These are phyloP conservation scores for Epicampocera succincta DNA, from an alignment of 2,888 invertebrate genomes.

Conservation along the genomic window DNA sequence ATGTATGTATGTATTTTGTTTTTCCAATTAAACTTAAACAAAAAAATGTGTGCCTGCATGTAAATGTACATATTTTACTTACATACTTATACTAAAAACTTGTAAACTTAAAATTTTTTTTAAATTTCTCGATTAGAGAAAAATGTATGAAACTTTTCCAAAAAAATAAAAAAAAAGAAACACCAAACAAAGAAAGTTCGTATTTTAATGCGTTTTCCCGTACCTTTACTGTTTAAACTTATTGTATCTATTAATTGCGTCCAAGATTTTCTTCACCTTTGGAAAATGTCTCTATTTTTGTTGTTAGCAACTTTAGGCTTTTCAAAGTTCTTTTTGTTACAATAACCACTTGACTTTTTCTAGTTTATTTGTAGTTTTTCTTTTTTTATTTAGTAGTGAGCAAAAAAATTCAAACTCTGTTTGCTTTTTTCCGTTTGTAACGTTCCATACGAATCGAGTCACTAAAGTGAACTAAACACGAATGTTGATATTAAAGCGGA, in stretches of 20 bases:
- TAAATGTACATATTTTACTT: neutral
- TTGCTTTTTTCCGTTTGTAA: slow-evolving; percentile 64
- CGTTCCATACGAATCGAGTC: slow-evolving; percentile 74
- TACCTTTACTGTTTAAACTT: too few species aligned
- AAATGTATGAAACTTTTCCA: neutral
- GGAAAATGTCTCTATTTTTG: too few species aligned
- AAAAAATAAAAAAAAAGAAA: neutral
- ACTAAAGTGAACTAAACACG: slow-evolving; percentile 73
- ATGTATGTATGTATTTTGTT: slow-evolving; percentile 1
- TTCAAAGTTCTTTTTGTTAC: slow-evolving; percentile 39
- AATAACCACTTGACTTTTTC: slow-evolving; percentile 17
- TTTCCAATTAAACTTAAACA: slow-evolving; percentile 45
- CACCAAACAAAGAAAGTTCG: slow-evolving; percentile 35
- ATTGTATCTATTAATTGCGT: neutral
- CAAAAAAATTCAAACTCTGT: slow-evolving; percentile 54
- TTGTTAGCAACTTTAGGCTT: too few species aligned
- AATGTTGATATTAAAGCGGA: slow-evolving; percentile 34
- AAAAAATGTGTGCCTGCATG: slow-evolving; percentile 1
- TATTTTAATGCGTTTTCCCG: slow-evolving; percentile 8
- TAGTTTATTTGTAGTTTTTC: slow-evolving; percentile 23
- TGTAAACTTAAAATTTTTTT: too few species aligned
- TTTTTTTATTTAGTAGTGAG: slow-evolving; percentile 3
- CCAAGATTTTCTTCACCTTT: too few species aligned
- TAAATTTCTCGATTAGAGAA: neutral
- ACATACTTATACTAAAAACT: too few species aligned